These are phyloP conservation scores for Panagrolaimus sp. DNA, from an alignment of 1,140 invertebrate species.

Conservation along the genomic window DNA sequence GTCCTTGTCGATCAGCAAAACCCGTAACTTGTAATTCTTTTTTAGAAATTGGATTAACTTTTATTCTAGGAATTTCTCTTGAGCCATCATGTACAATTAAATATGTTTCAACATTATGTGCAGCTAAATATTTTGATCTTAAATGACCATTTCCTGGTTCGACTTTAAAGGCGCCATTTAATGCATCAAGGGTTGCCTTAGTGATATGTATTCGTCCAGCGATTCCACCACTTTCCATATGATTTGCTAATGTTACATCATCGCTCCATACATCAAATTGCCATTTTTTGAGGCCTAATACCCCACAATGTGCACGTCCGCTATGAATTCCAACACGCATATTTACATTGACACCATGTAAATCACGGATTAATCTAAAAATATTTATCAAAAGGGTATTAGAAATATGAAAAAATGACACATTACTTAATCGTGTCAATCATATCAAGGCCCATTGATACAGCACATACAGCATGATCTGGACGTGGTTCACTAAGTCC, in stretches of 20 bases:
- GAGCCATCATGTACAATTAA: conserved; percentile 50
- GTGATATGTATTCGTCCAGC: conserved; percentile 84
- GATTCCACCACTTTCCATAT: conserved; percentile 84
- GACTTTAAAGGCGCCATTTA: conserved; percentile 66
- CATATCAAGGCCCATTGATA: conserved; percentile 80
- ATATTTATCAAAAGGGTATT: too few species aligned
- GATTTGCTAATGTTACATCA: conserved; percentile 86
- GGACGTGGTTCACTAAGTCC: conserved; percentile 70
- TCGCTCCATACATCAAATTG: conserved; percentile 94
- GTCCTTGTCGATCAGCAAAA: conserved; percentile 37
- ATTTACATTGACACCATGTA: conserved; percentile 74
- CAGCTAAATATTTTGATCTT: conserved; percentile 38
- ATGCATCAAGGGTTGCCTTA: conserved; percentile 70
- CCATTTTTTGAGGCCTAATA: conserved; percentile 85
- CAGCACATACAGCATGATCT: conserved; percentile 79
- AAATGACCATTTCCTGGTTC: conserved; percentile 49
- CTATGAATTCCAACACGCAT: conserved; percentile 93
- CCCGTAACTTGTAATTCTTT: conserved; percentile 43
- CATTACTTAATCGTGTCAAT: conserved; percentile 83
- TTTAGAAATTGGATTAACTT: conserved; percentile 30
- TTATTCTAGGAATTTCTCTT: conserved; percentile 21
- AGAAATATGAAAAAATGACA: too few species aligned
- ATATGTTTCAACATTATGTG: conserved; percentile 47
- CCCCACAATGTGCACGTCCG: conserved; percentile 80
- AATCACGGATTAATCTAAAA: conserved; percentile 77